Evolutionary conservation across 1,140 invertebrate species (phyloP).

Genomic region (Hyposmocoma kahamanoa): DNA sequence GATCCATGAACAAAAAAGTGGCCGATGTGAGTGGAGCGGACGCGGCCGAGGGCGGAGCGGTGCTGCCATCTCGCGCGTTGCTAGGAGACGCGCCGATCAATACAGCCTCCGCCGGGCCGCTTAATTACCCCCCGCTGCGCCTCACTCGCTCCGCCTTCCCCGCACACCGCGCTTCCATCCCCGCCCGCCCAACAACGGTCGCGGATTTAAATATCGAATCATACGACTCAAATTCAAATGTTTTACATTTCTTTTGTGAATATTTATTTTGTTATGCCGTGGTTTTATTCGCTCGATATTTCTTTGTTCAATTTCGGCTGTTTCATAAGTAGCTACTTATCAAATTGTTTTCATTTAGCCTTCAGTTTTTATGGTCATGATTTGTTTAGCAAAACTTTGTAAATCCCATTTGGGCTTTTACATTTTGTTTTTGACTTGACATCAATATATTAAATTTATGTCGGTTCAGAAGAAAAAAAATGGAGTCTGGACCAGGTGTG

Average conservation of each 20-base stretch:
- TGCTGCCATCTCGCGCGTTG: slow-evolving; percentile 68
- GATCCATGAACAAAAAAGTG: slow-evolving; percentile 63
- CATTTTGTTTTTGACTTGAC: too few species aligned
- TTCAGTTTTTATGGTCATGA: too few species aligned
- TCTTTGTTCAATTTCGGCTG: not conserved
- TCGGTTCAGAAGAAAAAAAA: too few species aligned
- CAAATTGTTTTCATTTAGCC: not conserved
- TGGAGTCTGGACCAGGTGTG: too few species aligned
- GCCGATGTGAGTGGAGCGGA: slow-evolving; percentile 12
- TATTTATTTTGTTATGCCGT: not conserved
- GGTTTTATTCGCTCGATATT: not conserved
- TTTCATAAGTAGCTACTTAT: not conserved
- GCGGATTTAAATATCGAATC: slow-evolving; percentile 70
- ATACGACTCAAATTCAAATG: slow-evolving; percentile 70
- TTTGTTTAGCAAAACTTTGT: too few species aligned
- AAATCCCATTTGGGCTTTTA: too few species aligned
- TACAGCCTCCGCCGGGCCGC: slow-evolving; percentile 71
- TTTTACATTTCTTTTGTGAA: slow-evolving; percentile 31
- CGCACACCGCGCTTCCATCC: slow-evolving; percentile 25
- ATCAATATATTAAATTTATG: too few species aligned
- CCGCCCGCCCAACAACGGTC: slow-evolving; percentile 36
- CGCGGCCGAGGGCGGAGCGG: slow-evolving; percentile 39
- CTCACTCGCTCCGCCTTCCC: slow-evolving; percentile 19
- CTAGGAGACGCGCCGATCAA: slow-evolving; percentile 66
- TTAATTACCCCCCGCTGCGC: slow-evolving; percentile 51